A percentile compares a stretch with the other conserved stretches of the same genome.
Conservation (phyloP, 2,888 invertebrate species). For the Apamea sordens region DNA sequence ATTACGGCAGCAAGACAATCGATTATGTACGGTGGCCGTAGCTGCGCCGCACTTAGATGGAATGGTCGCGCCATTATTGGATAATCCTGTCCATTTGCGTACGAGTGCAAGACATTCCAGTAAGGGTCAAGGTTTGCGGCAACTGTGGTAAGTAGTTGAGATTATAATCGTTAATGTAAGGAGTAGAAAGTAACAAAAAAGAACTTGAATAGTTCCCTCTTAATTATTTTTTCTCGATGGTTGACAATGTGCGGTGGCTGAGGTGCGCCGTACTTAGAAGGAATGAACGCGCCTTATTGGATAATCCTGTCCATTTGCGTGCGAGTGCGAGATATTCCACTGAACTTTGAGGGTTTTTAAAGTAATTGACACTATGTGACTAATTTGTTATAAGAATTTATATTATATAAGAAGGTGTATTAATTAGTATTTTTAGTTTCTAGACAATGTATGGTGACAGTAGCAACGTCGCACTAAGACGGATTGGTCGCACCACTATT, state of each 20-base stretch:
- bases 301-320: background rate
- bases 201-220: background rate
- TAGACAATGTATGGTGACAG: slow-evolving; percentile 70
- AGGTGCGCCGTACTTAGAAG: background rate
- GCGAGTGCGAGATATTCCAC: background rate
- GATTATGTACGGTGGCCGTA: slow-evolving; percentile 72
- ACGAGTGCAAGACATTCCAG: slow-evolving; percentile 67
- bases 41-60: slow-evolving; percentile 69
- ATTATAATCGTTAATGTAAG: slow-evolving; percentile 43
- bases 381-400: background rate
- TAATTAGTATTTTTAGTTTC: background rate
- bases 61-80: slow-evolving; percentile 83
- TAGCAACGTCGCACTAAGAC: slow-evolving; percentile 64
- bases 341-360: background rate
- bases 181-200: background rate
- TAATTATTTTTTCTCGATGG: background rate
- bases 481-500: slow-evolving; percentile 82
- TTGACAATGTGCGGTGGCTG: no score
- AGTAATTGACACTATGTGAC: background rate
- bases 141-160: background rate
- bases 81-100: slow-evolving; percentile 82
- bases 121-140: slow-evolving; percentile 37
- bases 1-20: slow-evolving; percentile 70
- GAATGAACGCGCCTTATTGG: background rate
- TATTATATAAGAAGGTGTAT: no score